These are phyloP conservation scores for Anneissia japonica DNA, from an alignment of 35 echinoderm and acorn worm genomes.

Conservation along the genomic window DNA sequence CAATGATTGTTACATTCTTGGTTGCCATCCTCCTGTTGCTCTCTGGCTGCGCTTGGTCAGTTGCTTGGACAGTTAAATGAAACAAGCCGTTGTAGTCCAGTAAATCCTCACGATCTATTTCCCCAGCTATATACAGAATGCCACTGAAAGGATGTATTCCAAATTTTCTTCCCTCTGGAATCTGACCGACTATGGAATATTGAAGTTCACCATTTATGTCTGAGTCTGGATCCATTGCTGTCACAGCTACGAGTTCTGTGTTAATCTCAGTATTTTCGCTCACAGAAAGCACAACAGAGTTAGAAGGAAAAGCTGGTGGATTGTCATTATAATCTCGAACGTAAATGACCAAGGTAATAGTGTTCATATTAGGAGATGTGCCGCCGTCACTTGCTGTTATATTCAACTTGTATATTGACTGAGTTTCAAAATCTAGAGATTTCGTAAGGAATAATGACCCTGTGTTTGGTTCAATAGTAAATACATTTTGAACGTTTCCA, in stretches of 20 bases:
- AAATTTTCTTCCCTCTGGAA: constrained; percentile 62
- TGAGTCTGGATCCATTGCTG: constrained; percentile 83
- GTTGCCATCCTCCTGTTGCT: constrained; percentile 65
- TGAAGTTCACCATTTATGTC: constrained; percentile 72
- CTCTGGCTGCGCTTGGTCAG: constrained; percentile 73
- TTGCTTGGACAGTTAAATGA: constrained; percentile 58
- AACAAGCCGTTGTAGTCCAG: constrained; percentile 48
- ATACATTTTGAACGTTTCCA: constrained; percentile 58
- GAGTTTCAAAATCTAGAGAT: constrained; percentile 81
- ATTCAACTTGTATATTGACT: constrained; percentile 56
- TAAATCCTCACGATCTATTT: constrained; percentile 66
- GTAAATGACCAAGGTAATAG: constrained; percentile 29
- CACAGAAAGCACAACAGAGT: constrained; percentile 46
- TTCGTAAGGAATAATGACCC: constrained; percentile 64
- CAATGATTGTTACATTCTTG: constrained; percentile 62
- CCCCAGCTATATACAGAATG: constrained; percentile 36
- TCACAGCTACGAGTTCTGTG: constrained; percentile 45
- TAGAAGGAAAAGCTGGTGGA: constrained; percentile 64
- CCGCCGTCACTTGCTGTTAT: constrained; percentile 79
- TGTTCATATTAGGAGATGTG: constrained; percentile 25
- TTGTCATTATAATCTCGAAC: constrained; percentile 94
- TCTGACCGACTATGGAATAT: constrained; percentile 69
- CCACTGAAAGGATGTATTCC: constrained; percentile 49
- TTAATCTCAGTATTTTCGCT: constrained; percentile 47
- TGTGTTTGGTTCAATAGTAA: constrained; percentile 58